Evolutionary conservation across 2,888 invertebrate genomes (phyloP).

Genomic region (Leptinotarsa peninsularis): DNA sequence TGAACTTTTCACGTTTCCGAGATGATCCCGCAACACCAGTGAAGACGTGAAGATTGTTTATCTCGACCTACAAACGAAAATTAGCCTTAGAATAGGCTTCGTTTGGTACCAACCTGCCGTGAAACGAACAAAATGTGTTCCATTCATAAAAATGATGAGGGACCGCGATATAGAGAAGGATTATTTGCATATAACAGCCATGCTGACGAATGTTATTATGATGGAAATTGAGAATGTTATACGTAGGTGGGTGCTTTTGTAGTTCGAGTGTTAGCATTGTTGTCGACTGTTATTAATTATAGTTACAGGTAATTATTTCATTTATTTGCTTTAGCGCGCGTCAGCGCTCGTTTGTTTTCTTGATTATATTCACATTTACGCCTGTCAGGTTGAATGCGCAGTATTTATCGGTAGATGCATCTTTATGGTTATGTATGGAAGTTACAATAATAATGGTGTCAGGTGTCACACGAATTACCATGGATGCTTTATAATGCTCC

Average conservation of each 20-base stretch:
- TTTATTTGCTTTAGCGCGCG: conserved; percentile 28
- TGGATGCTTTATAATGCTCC: background rate
- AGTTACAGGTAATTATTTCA: conserved; percentile 19
- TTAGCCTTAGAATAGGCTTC: conserved; percentile 30
- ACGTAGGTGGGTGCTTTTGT: conserved; percentile 18
- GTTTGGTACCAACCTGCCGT: conserved; percentile 30
- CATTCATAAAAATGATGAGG: conserved; percentile 55
- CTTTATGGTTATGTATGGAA: conserved; percentile 9
- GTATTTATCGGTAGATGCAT: conserved; percentile 17
- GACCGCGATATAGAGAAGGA: conserved; percentile 48
- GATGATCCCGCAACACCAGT: conserved; percentile 50
- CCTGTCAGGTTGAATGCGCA: conserved; percentile 20
- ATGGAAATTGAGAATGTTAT: conserved; percentile 24
- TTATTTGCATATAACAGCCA: conserved; percentile 54
- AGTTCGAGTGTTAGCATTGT: conserved; percentile 8
- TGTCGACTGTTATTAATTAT: conserved; percentile 14
- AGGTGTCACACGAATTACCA: conserved; percentile 8
- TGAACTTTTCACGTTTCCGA: conserved; percentile 54
- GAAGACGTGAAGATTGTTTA: conserved; percentile 51
- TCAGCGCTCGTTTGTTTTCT: conserved; percentile 31
- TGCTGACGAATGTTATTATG: conserved; percentile 53
- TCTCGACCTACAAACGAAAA: conserved; percentile 40
- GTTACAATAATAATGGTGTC: conserved; percentile 8
- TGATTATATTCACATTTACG: conserved; percentile 31
- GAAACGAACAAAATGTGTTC: conserved; percentile 31